Conservation (phyloP, 1,140 invertebrate genomes). For the Zaprionus tsacasi region DNA sequence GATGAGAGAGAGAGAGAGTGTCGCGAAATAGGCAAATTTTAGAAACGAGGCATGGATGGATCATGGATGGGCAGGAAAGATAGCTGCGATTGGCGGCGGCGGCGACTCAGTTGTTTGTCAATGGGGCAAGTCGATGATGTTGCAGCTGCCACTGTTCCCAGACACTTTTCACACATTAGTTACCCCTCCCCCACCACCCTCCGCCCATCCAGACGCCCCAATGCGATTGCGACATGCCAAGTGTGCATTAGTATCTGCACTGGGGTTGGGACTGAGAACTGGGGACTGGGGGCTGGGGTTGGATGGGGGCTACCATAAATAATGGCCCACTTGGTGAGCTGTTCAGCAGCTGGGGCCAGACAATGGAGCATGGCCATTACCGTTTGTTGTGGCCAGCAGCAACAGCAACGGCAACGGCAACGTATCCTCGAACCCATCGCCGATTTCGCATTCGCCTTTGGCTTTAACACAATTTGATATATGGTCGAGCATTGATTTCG, state of each 20-base stretch:
- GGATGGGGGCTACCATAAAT: slow-evolving; percentile 41
- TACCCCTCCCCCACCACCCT: background rate
- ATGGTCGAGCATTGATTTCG: slow-evolving; percentile 61
- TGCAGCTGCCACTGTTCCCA: slow-evolving; percentile 53
- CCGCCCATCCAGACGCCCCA: background rate
- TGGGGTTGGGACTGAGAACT: background rate
- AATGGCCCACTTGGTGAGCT: slow-evolving; percentile 44
- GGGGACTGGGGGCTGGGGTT: background rate
- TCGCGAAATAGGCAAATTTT: slow-evolving; percentile 51
- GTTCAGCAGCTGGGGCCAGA: slow-evolving; percentile 37
- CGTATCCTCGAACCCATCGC: slow-evolving; percentile 22
- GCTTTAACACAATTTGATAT: slow-evolving; percentile 62
- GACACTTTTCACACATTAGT: slow-evolving; percentile 52
- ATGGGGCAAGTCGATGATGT: slow-evolving; percentile 39
- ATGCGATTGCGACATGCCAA: slow-evolving; percentile 50
- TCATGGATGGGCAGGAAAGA: background rate
- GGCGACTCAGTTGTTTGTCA: slow-evolving; percentile 48
- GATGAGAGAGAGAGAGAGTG: slow-evolving; percentile 7
- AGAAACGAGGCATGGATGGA: background rate
- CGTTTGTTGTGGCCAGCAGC: slow-evolving; percentile 42
- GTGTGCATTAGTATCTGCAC: slow-evolving; percentile 46
- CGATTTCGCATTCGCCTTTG: slow-evolving; percentile 22
- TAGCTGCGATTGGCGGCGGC: slow-evolving; percentile 23
- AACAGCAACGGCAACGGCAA: background rate
- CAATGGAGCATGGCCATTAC: slow-evolving; percentile 55